Base-by-base conservation (phyloP, 2,113 vertebrate species). In the Pelodiscus sinensis region DNA sequence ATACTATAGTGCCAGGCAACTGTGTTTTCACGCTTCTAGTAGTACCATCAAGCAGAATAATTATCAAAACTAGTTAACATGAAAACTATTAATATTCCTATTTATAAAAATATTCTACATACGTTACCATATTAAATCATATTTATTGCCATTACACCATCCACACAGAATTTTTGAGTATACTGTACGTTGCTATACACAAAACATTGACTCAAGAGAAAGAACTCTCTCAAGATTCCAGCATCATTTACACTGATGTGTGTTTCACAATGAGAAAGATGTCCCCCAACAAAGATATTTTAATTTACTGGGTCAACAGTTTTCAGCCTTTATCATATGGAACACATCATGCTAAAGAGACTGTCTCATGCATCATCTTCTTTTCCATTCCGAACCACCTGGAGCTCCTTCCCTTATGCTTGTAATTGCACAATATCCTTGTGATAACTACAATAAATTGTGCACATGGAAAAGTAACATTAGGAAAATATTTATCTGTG, bases 401-500 rank as follows among this genome's bases (percentile, higher is more conserved):
- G 24, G 8, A 57, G 44, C 54, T n/a, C 62, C 62, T n/a, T 77
- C 50, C 25, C 24, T 83, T 65, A 25, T 51, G 35, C 78, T 79
- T 84, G 22, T 1, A 1, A 27, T 24, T 12, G 73, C 50, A n/a
- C 14, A 50, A 52, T 2, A 2, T 65, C 88, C 60, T 31, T 51
- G 25, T 31, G 38, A 79, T 52, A 86, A 21, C 2, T 29, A 51
- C 29, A 79, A n/a, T 18, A 94, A 73, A 56, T 1, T 24, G 27
- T 31, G 0, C 22, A 15, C n/a, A 24, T 92, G n/a, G 15, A 1
- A 92, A 88, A 94, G 87, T 52, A 2, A 1, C 0, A 0, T 11
- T 68, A 31, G 14, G 5, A 5, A 38, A 4, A 79, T 25, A 94
- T 95, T 51, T 44, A 35, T 0, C 31, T 51, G 22, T 71, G 68